Conservation (phyloP, 2,888 invertebrate genomes). For the Desoria tigrina region DNA sequence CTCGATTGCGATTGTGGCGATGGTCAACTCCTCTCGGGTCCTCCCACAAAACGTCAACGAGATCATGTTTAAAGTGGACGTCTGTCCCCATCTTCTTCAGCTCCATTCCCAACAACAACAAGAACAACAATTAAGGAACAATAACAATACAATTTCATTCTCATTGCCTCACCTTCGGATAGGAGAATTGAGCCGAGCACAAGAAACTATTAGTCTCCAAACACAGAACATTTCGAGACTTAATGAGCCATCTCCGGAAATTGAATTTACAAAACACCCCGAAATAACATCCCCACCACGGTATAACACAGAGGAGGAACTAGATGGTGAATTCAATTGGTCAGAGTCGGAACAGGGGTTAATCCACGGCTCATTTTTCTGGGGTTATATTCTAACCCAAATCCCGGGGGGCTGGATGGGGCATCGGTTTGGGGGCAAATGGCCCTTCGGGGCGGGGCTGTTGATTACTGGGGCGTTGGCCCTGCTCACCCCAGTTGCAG, state of each 20-base stretch:
- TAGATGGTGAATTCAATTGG: conserved; percentile 36
- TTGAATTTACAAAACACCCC: no score
- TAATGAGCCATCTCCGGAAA: no score
- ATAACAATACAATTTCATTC: no score
- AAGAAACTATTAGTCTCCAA: no score
- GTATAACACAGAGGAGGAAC: not conserved
- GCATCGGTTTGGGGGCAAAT: conserved; percentile 44
- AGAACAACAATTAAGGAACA: no score
- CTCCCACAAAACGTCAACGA: not conserved
- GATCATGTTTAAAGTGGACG: not conserved
- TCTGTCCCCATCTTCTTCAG: conserved; percentile 5
- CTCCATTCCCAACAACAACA: no score
- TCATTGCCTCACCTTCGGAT: no score
- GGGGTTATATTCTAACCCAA: conserved; percentile 37
- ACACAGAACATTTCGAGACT: no score
- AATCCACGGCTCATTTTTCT: conserved; percentile 50
- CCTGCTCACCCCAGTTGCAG: conserved; percentile 43
- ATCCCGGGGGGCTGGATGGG: conserved; percentile 46
- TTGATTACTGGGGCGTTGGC: conserved; percentile 44
- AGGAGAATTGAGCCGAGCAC: no score
- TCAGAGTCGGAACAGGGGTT: conserved; percentile 39
- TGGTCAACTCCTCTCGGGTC: conserved; percentile 19
- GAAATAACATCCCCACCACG: no score
- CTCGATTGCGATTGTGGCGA: conserved; percentile 47
- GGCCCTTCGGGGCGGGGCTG: conserved; percentile 47